Percentiles rank a stretch among this genome's conserved stretches.
These are phyloP conservation scores for Drosophila stalkeri DNA, from an alignment of 2,888 invertebrate genomes.

Conservation along the genomic window DNA sequence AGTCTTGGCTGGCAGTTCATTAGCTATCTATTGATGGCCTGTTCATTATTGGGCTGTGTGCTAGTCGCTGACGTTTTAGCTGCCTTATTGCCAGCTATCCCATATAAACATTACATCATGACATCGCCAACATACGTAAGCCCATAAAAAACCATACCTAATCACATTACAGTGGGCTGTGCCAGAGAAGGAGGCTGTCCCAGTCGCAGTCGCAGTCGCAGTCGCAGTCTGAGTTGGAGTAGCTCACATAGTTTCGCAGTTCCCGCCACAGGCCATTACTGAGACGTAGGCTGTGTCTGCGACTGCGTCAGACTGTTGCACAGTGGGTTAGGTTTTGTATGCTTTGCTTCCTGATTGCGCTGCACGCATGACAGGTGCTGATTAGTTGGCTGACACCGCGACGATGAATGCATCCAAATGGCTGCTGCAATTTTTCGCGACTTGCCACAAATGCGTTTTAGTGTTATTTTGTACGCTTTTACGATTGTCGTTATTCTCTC, in stretches of 20 bases:
- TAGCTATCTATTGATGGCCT: constrained; percentile 53
- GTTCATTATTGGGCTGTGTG: constrained; percentile 40
- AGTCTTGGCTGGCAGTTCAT: constrained; percentile 25
- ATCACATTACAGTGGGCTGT: constrained; percentile 50
- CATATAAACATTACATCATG: constrained; percentile 56
- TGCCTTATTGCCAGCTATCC: constrained; percentile 40
- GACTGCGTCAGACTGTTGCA: constrained; percentile 10
- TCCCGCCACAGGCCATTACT: constrained; percentile 41
- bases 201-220: background rate
- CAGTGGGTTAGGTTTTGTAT: constrained; percentile 48
- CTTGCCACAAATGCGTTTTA: constrained; percentile 42
- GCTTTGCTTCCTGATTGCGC: constrained; percentile 73
- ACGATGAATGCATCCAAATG: constrained; percentile 50
- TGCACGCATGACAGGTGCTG: constrained; percentile 75
- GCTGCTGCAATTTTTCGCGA: constrained; percentile 39
- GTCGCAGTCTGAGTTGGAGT: constrained; percentile 1
- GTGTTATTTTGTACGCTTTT: constrained; percentile 14
- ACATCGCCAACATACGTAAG: constrained; percentile 38
- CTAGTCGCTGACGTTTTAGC: constrained; percentile 24
- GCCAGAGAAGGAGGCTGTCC: constrained; percentile 29
- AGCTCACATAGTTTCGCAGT: background rate
- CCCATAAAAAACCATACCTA: constrained; percentile 55
- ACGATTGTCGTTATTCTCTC: constrained; percentile 42
- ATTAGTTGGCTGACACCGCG: constrained; percentile 66
- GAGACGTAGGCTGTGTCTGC: constrained; percentile 12